Base-by-base conservation (phyloP, 2,113 vertebrate genomes). In the Pholis gunnellus region DNA sequence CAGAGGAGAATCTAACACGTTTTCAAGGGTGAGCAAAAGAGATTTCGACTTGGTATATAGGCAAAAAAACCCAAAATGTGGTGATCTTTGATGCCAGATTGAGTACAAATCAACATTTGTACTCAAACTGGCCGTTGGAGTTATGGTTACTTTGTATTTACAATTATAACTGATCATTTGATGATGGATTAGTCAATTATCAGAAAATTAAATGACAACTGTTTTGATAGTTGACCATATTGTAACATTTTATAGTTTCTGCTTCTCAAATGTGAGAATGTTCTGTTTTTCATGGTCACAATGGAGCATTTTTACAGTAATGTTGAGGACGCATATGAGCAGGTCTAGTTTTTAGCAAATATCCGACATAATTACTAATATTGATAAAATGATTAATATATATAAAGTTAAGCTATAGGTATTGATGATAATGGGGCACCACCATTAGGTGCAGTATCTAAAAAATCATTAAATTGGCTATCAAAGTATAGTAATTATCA, bases 21-120 rank as follows among this genome's bases (percentile, higher is more conserved):
- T 71, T 79, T 46, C 63, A n/a, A 69, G 63, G 73, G 80, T 50
- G 18, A 69, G 66, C 18, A 29, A 5, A 20, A 42, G 20, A 27
- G 46, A 38, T 44, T 54, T 68, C 36, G 50, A 68, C 42, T 46
- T 18, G 18, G 7, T 73, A 34, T 17, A 20, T 77, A 56, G 77
- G 64, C 64, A 71, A 46, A 31, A 71, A 27, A n/a, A 75, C 31
- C 13, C 31, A 17, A 25, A 74, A 46, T 65, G 59, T 20, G 31
- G 40, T 14, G 61, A 52, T 22, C 42, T 65, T 40, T 42, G 20
- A 57, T 44, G 61, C 11, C 59, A n/a, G 9, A 20, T 48, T 52
- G 31, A 31, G 31, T 31, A 44, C 11, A 52, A 20, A n/a, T 56
- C 10, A 4, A 31, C 5, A 72, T 56, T 18, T 25, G 44, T 11